These are phyloP conservation scores for Cavia aperea DNA, from an alignment of 2,113 vertebrate species.

Conservation along the genomic window DNA sequence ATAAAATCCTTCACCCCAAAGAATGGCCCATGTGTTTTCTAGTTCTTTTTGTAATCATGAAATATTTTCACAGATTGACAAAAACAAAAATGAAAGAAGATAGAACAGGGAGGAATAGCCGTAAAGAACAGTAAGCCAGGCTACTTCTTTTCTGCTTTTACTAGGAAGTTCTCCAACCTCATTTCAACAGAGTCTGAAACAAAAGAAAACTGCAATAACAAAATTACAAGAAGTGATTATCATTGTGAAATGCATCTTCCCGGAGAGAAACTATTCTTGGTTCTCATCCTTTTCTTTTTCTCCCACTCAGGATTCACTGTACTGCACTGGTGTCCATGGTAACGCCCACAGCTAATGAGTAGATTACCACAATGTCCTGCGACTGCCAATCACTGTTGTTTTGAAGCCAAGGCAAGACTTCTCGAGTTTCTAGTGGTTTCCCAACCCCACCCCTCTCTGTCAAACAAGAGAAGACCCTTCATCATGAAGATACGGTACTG, in stretches of 20 bases:
- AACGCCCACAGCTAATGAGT: not conserved
- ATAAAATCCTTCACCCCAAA: not conserved
- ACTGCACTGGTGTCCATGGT: constrained; percentile 44
- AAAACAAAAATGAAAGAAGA: not conserved
- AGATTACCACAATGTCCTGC: constrained; percentile 13
- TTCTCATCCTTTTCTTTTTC: constrained; percentile 59
- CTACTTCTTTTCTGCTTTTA: constrained; percentile 3
- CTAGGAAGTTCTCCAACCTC: not conserved
- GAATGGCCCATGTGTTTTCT: not conserved
- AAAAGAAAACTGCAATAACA: constrained; percentile 7
- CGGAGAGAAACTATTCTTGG: constrained; percentile 39
- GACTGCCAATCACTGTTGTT: not conserved
- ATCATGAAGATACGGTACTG: not conserved
- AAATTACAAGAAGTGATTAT: constrained; percentile 25
- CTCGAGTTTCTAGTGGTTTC: not conserved
- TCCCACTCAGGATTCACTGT: not conserved
- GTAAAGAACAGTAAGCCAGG: not conserved
- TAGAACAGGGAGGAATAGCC: not conserved
- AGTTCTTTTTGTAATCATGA: not conserved
- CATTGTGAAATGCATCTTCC: constrained; percentile 19
- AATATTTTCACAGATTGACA: not conserved
- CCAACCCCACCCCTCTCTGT: not conserved
- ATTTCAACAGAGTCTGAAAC: not conserved
- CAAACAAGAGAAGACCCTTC: not conserved
- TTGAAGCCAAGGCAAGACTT: not conserved